Conservation (phyloP, 2,113 vertebrate species). For the Pycnonotus jocosus region DNA sequence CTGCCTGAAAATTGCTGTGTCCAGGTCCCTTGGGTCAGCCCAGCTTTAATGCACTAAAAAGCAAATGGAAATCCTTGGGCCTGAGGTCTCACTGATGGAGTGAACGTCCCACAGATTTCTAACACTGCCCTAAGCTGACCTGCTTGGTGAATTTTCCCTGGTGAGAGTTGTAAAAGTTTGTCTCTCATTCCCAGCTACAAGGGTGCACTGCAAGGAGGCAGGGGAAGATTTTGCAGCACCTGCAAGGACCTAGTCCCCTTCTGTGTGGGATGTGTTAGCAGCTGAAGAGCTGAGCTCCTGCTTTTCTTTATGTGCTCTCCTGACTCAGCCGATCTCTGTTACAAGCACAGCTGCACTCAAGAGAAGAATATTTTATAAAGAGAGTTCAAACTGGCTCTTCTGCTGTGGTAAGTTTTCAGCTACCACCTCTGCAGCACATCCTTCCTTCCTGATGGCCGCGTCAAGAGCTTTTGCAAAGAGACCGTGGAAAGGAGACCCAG, state of each 20-base stretch:
- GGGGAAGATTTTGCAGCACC: neutral
- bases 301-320: slow-evolving; percentile 33
- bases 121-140: neutral
- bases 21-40: neutral
- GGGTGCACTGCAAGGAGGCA: neutral
- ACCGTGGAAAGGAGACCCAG: neutral
- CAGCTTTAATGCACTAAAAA: neutral
- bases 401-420: neutral
- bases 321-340: slow-evolving; percentile 6
- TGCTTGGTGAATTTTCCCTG: neutral
- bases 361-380: neutral
- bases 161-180: neutral
- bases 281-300: slow-evolving; percentile 28
- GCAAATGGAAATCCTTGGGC: neutral
- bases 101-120: neutral
- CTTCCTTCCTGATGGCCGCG: neutral
- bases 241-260: neutral
- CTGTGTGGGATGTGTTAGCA: slow-evolving; percentile 15
- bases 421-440: neutral
- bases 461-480: neutral
- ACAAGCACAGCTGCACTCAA: slow-evolving; percentile 17
- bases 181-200: neutral
- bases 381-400: neutral
- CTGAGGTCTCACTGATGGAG: neutral
- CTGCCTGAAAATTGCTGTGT: neutral